Evolutionary conservation across 2,113 vertebrate genomes (phyloP), one percentile per base, ranked within the genome.

Genomic region (Phoxinus phoxinus): DNA sequence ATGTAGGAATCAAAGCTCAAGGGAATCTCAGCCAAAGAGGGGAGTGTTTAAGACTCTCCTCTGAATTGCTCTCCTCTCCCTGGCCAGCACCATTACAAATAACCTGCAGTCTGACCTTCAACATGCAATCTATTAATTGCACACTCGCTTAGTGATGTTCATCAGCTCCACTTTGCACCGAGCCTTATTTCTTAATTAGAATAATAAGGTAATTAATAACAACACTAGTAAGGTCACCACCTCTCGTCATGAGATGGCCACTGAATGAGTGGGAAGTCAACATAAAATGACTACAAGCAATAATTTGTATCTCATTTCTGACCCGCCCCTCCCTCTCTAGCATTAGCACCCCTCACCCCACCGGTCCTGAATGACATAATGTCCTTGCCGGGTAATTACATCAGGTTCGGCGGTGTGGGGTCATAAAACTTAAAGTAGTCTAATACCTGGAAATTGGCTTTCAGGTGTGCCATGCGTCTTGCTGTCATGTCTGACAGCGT

Each of bases 341-440:
- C 76, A 67, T 27, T 61, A 35, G 53, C 69, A 8, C 53, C 71
- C 25, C 61, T 67, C 63, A 63, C 53, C 11, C 72, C 74, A 63
- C 65, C 30, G 27, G 59, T 86, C 89, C 94, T 94, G 92, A 95
- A 95, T 94, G 94, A 95, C 94, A 69, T 85, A 91, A 89, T 93
- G 94, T 91, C 95, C 95, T 95, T 95, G 94, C 86, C 76, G 91
- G 89, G 91, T 94, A 94, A 95, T 95, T 95, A 95, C 94, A 94
- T 95, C 94, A 92, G 89, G 93, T 92, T 94, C 90, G 89, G 92
- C 86, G 91, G 92, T 93, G 92, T 85, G 87, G 87, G 90, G 92
- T 94, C 94, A 93, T 95, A 94, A 95, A 95, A 95, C 93, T 92
- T 92, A 91, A 92, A 94, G 92, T 89, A 93, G 93, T 95, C 92